Evolutionary conservation across 2,888 invertebrate genomes (phyloP).

Genomic region (Tachina lurida): DNA sequence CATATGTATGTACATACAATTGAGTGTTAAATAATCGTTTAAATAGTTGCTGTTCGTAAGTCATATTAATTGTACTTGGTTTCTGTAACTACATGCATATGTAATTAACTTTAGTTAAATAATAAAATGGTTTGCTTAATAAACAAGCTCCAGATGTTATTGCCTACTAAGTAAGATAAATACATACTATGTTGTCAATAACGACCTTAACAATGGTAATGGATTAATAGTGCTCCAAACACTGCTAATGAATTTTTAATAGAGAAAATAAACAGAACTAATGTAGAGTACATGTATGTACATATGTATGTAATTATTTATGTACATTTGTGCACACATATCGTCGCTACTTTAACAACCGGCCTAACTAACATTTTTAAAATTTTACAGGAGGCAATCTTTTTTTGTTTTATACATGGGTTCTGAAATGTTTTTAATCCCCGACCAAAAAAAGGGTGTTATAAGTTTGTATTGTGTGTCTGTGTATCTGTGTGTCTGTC

Average conservation of each 20-base stretch:
- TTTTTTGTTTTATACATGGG: too few relatives aligned
- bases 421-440: too few relatives aligned
- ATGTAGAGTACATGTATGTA: background rate
- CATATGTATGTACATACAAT: background rate
- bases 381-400: too few relatives aligned
- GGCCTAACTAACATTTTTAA: too few relatives aligned
- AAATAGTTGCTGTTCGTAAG: conserved; percentile 23
- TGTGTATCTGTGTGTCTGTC: too few relatives aligned
- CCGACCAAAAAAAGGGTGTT: too few relatives aligned
- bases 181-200: conserved; percentile 21
- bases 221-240: conserved; percentile 34
- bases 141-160: background rate
- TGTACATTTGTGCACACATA: too few relatives aligned
- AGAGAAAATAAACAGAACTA: conserved; percentile 6
- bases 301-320: too few relatives aligned
- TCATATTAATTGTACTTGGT: background rate
- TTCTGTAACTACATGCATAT: background rate
- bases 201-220: conserved; percentile 58
- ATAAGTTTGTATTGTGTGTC: too few relatives aligned
- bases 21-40: conserved; percentile 39
- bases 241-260: conserved; percentile 43
- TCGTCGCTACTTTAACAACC: too few relatives aligned
- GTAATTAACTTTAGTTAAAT: conserved; percentile 19
- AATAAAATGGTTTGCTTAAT: conserved; percentile 40
- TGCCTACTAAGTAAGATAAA: conserved; percentile 23